Percentiles rank a stretch among this genome's conserved stretches.
Evolutionary conservation across 1,140 invertebrate genomes (phyloP).

Genomic region (Condylostylus longicornis): DNA sequence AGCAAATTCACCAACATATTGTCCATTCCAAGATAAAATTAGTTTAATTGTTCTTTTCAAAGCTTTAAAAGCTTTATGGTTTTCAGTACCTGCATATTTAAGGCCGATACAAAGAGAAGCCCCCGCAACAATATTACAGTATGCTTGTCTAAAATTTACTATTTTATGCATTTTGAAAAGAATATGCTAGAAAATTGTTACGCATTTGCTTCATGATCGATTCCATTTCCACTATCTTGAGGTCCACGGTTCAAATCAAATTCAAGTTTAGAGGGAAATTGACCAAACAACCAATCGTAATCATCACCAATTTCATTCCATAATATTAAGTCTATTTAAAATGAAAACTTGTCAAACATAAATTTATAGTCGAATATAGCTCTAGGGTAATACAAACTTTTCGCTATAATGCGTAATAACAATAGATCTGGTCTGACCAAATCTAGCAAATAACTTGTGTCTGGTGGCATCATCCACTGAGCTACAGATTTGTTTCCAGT

Average conservation of each 20-base stretch:
- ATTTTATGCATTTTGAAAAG: not conserved
- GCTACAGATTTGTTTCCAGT: conserved; percentile 78
- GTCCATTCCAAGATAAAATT: conserved; percentile 34
- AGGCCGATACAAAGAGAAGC: conserved; percentile 88
- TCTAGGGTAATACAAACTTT: conserved; percentile 34
- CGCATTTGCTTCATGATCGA: conserved; percentile 94
- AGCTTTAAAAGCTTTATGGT: conserved; percentile 62
- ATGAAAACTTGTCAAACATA: not conserved
- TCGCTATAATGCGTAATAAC: conserved; percentile 63
- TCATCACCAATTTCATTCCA: conserved; percentile 75
- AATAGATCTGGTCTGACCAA: conserved; percentile 88
- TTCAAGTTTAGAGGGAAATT: conserved; percentile 19
- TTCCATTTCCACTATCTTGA: conserved; percentile 32
- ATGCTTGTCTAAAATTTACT: conserved; percentile 62
- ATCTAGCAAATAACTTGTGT: conserved; percentile 80
- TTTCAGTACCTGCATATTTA: conserved; percentile 83
- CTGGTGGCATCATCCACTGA: conserved; percentile 81
- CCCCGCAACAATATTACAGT: conserved; percentile 89
- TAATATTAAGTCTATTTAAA: conserved; percentile 14
- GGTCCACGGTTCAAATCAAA: conserved; percentile 41
- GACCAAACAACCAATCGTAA: conserved; percentile 65
- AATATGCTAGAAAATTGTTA: conserved; percentile 33
- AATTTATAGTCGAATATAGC: conserved; percentile 6
- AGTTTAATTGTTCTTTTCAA: conserved; percentile 33
- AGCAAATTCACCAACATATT: conserved; percentile 68